Evolutionary conservation across 2,888 invertebrate genomes (phyloP).

Genomic region (Diaperis boleti): DNA sequence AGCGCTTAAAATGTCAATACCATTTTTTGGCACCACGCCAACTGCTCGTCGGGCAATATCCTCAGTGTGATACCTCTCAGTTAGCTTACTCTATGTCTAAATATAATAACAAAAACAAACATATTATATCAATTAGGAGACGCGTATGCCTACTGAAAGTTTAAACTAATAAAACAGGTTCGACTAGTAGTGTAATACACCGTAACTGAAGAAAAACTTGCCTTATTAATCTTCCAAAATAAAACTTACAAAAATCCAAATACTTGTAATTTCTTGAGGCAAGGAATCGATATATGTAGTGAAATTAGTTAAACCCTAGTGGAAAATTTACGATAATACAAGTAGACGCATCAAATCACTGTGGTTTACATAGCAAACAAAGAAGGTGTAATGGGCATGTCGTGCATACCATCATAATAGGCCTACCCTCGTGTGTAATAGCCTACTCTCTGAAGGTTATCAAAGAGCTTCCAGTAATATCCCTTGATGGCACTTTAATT

Average conservation of each 20-base stretch:
- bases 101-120: slow-evolving; percentile 29
- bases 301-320: slow-evolving; percentile 31
- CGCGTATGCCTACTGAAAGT: slow-evolving; percentile 1
- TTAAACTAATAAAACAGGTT: slow-evolving; percentile 18
- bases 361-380: slow-evolving; percentile 2
- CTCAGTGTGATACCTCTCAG: slow-evolving; percentile 14
- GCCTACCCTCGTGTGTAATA: too few relatives aligned
- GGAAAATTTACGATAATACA: slow-evolving; percentile 32
- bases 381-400: too few relatives aligned
- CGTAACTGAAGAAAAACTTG: slow-evolving; percentile 28
- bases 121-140: slow-evolving; percentile 14
- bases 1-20: slow-evolving; percentile 30
- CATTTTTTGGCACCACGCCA: slow-evolving; percentile 25
- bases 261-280: slow-evolving; percentile 27
- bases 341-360: slow-evolving; percentile 20
- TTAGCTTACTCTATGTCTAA: slow-evolving; percentile 15
- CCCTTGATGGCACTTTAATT: too few relatives aligned
- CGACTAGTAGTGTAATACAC: not conserved
- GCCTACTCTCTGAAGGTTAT: too few relatives aligned
- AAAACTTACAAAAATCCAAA: slow-evolving; percentile 14
- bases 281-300: slow-evolving; percentile 22
- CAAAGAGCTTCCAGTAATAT: too few relatives aligned
- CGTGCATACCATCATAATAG: too few relatives aligned
- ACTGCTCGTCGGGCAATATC: slow-evolving; percentile 23
- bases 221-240: not conserved